phyloP scores from a whole-genome alignment of 2,797 vertebrate genomes.

The Zalophus californianus region DNA sequence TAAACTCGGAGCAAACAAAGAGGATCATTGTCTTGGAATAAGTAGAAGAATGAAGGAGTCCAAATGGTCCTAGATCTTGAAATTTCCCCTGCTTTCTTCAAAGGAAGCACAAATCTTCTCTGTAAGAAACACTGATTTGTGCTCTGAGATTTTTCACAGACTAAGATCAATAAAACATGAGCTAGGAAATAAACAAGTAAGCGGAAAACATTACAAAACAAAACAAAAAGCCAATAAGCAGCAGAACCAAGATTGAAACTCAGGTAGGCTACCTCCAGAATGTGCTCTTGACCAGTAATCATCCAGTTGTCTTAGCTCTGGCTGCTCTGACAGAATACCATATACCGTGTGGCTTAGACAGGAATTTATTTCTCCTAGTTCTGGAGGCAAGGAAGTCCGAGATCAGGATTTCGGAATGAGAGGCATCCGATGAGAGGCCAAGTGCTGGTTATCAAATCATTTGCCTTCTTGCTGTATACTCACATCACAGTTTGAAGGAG shows the following conservation, averaged over 20 bases:
- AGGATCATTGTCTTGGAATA: background rate
- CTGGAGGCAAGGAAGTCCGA: background rate
- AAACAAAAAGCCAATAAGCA: background rate
- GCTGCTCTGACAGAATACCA: background rate
- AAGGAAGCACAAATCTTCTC: background rate
- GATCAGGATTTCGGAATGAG: too few relatives aligned
- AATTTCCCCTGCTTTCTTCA: background rate
- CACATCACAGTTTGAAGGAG: background rate
- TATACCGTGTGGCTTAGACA: background rate
- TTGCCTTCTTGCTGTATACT: background rate
- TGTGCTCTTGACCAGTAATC: background rate
- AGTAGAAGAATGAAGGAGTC: background rate
- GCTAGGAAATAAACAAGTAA: background rate
- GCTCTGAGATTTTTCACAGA: background rate
- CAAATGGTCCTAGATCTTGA: background rate
- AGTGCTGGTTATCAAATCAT: background rate
- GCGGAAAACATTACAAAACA: background rate
- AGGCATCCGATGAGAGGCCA: background rate
- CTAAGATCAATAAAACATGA: background rate
- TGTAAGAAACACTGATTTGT: background rate
- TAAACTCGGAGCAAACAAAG: background rate
- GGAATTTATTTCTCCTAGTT: background rate
- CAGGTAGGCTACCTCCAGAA: background rate
- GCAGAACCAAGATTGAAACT: background rate
- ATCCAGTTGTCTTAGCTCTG: background rate